Percentiles rank a stretch among this genome's conserved stretches.
These are phyloP conservation scores for Gymnosoma rotundatum DNA, from an alignment of 2,888 invertebrate genomes.

Conservation along the genomic window DNA sequence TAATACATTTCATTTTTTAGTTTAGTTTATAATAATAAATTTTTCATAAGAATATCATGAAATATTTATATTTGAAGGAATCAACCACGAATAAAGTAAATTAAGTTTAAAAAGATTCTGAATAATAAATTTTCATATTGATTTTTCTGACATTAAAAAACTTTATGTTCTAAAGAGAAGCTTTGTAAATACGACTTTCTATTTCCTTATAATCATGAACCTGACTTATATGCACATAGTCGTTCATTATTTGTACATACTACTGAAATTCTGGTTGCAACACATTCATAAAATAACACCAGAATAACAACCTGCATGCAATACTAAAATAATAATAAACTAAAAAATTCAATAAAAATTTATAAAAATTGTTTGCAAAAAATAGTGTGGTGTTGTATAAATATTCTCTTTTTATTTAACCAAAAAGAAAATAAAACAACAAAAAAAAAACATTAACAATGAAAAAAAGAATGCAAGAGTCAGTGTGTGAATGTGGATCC, in stretches of 20 bases:
- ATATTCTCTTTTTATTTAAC: not conserved
- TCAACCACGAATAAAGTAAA: no score
- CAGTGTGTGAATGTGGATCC: no score
- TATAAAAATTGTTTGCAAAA: slow-evolving; percentile 7
- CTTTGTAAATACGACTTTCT: no score
- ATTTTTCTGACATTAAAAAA: no score
- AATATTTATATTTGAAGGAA: no score
- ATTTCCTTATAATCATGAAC: not conserved
- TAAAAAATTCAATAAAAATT: slow-evolving; percentile 46
- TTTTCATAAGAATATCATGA: no score
- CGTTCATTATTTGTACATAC: not conserved
- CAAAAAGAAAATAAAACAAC: not conserved
- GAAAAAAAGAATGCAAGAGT: slow-evolving; percentile 9
- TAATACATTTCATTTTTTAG: no score
- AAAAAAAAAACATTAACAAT: slow-evolving; percentile 30
- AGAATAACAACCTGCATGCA: slow-evolving; percentile 32
- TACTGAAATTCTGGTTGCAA: slow-evolving; percentile 14
- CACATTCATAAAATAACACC: slow-evolving; percentile 25
- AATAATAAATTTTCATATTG: no score
- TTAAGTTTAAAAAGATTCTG: no score
- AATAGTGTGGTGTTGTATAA: slow-evolving; percentile 26
- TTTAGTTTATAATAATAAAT: no score
- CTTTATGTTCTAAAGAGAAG: no score
- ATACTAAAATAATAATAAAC: slow-evolving; percentile 23
- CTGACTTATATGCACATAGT: not conserved